These are phyloP conservation scores for Actenoides lindsayi DNA, from an alignment of 2,113 vertebrate species.

Conservation along the genomic window DNA sequence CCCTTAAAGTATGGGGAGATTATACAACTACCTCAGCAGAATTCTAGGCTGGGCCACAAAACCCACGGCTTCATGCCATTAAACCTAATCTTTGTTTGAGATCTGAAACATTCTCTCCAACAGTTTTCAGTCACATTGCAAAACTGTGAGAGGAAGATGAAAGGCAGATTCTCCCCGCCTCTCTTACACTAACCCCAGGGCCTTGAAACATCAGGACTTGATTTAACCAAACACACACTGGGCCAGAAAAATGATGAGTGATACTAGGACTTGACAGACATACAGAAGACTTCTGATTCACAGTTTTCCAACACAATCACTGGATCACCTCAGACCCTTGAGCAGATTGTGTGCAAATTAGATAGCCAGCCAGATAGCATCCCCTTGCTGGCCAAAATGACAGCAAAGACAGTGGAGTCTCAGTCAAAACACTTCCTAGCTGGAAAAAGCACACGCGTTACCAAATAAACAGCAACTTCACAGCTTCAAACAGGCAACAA, in stretches of 20 bases:
- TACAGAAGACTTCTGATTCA: not conserved
- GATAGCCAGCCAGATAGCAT: not conserved
- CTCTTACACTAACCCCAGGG: conserved; percentile 22
- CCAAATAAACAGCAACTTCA: not conserved
- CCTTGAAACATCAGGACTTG: conserved; percentile 46
- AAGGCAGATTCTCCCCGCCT: conserved; percentile 2
- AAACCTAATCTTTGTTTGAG: conserved; percentile 28
- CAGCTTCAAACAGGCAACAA: not conserved
- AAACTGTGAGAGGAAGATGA: conserved; percentile 39
- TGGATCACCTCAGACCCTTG: not conserved
- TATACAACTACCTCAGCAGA: conserved; percentile 15
- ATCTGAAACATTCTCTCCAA: conserved; percentile 49
- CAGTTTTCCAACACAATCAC: not conserved
- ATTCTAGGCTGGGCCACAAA: conserved; percentile 12
- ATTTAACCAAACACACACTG: conserved; percentile 34
- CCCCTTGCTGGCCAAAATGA: not conserved
- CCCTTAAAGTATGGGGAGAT: conserved; percentile 5
- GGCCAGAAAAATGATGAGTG: conserved; percentile 25
- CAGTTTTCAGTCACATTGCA: conserved; percentile 45
- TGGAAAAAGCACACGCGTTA: not conserved
- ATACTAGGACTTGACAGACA: not conserved
- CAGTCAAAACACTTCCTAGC: not conserved
- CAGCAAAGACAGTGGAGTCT: not conserved
- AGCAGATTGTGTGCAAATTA: not conserved
- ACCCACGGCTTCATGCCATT: conserved; percentile 12